Evolutionary conservation across 2,797 vertebrate species (phyloP).

Genomic region (Anguilla obscura): DNA sequence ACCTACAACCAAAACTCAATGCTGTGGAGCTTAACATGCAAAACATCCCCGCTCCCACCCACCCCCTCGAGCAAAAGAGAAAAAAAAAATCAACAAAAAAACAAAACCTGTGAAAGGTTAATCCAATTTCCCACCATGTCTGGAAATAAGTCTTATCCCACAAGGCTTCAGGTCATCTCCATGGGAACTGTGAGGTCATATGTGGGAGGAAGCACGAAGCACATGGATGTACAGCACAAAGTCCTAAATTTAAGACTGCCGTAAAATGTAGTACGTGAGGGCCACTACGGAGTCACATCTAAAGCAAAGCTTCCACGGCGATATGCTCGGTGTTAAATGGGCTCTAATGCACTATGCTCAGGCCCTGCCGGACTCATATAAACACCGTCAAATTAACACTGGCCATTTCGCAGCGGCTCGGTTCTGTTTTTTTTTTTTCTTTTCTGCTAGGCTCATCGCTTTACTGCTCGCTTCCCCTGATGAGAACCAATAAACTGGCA

Average conservation of each 20-base stretch:
- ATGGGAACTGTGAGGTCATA: constrained; percentile 11
- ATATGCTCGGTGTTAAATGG: background rate
- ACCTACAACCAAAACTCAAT: background rate
- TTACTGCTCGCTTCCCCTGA: background rate
- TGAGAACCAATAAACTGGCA: background rate
- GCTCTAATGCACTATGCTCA: background rate
- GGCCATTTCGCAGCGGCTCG: background rate
- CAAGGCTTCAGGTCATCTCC: background rate
- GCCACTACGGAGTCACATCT: background rate
- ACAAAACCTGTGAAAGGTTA: background rate
- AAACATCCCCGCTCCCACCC: background rate
- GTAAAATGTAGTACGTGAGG: background rate
- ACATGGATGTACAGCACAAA: background rate
- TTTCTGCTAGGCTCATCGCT: background rate
- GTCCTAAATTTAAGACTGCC: background rate
- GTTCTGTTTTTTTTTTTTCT: background rate
- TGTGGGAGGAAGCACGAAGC: background rate
- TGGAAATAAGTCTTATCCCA: background rate
- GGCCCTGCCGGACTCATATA: background rate
- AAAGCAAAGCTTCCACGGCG: background rate
- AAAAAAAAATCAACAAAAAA: background rate
- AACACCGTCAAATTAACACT: background rate
- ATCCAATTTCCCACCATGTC: background rate
- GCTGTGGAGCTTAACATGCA: background rate
- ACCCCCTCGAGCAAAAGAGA: no score